A percentile compares a stretch with the other conserved stretches of the same genome.
These are phyloP conservation scores for Drosophila suboccidentalis DNA, from an alignment of 2,888 invertebrate genomes.

Conservation along the genomic window DNA sequence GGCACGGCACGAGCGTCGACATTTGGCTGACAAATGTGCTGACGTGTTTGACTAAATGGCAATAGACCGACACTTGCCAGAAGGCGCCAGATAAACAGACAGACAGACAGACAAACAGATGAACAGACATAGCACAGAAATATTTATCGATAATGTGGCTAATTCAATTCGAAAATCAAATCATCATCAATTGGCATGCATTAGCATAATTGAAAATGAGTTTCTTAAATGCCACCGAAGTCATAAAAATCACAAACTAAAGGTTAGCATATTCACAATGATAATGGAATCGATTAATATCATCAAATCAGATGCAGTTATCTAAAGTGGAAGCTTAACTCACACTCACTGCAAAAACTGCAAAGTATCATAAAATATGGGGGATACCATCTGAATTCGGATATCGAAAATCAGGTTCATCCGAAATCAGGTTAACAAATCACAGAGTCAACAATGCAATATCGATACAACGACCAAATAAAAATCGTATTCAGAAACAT, in stretches of 20 bases:
- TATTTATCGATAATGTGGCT: neutral
- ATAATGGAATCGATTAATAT: constrained; percentile 39
- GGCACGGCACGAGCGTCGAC: constrained; percentile 64
- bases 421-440: constrained; percentile 33
- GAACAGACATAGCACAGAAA: neutral
- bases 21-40: constrained; percentile 65
- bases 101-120: constrained; percentile 6
- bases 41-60: constrained; percentile 57
- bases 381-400: constrained; percentile 17
- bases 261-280: constrained; percentile 47
- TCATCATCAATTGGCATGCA: constrained; percentile 34
- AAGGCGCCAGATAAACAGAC: constrained; percentile 10
- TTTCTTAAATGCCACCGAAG: constrained; percentile 62
- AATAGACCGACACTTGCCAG: constrained; percentile 40
- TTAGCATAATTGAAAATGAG: constrained; percentile 66
- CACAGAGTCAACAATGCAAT: constrained; percentile 8
- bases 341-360: constrained; percentile 7
- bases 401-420: constrained; percentile 32
- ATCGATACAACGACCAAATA: constrained; percentile 9
- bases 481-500: constrained; percentile 35
- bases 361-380: constrained; percentile 3
- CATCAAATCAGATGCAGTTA: constrained; percentile 12
- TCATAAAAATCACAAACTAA: constrained; percentile 51
- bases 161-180: constrained; percentile 23
- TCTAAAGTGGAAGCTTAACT: neutral